A percentile compares a stretch with the other conserved stretches of the same genome.
phyloP scores from a whole-genome alignment of 1,140 invertebrate species.

The Drosophila hydei region DNA sequence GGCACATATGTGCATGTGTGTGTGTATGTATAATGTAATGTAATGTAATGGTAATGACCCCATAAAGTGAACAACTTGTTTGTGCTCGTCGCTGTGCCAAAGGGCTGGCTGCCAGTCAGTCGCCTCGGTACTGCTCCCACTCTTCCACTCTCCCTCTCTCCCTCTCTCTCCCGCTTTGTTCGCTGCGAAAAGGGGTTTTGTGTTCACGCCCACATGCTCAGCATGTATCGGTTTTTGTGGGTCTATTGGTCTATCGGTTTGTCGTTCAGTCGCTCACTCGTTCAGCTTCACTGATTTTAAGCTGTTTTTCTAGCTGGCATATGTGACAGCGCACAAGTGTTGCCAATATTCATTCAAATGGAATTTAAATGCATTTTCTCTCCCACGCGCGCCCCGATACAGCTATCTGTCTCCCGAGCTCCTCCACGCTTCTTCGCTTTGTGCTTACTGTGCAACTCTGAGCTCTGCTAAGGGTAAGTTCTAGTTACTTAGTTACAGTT shows the following conservation, averaged over 20 bases:
- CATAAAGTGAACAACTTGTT: slow-evolving; percentile 82
- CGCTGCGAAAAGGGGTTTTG: slow-evolving; percentile 3
- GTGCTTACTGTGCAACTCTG: too few relatives aligned
- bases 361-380: slow-evolving; percentile 22
- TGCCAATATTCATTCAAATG: slow-evolving; percentile 34
- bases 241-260: slow-evolving; percentile 48
- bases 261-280: slow-evolving; percentile 17
- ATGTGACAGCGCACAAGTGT: slow-evolving; percentile 23
- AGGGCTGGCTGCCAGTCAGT: slow-evolving; percentile 75
- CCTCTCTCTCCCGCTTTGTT: neutral
- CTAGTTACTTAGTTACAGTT: slow-evolving; percentile 7
- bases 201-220: slow-evolving; percentile 33
- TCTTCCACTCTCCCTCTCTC: neutral
- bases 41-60: slow-evolving; percentile 82
- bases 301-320: slow-evolving; percentile 22
- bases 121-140: slow-evolving; percentile 17
- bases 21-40: slow-evolving; percentile 48
- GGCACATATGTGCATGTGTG: neutral
- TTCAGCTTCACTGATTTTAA: slow-evolving; percentile 42
- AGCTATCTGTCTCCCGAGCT: neutral
- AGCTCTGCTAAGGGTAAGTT: neutral
- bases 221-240: slow-evolving; percentile 45
- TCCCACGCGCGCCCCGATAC: neutral
- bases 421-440: neutral
- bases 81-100: slow-evolving; percentile 51